These are phyloP conservation scores for Achatina immaculata DNA, from an alignment of 1,140 invertebrate genomes.

Conservation along the genomic window DNA sequence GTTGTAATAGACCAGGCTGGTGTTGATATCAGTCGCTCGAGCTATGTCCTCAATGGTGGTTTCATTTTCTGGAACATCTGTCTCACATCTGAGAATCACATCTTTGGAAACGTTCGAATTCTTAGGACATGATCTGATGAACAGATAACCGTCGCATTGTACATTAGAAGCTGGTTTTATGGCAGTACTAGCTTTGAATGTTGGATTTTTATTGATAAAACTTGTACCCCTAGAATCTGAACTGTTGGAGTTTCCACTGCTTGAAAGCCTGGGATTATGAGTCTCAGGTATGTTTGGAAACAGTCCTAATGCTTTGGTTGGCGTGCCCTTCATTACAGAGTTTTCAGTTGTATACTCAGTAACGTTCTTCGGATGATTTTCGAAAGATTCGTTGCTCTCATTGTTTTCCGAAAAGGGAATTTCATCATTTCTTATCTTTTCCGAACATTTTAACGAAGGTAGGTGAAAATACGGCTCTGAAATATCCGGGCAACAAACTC, in stretches of 20 bases:
- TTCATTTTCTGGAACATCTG: neutral
- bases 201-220: no score
- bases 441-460: no score
- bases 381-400: no score
- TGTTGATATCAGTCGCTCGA: neutral
- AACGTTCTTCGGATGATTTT: no score
- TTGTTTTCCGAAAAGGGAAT: no score
- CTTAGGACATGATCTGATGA: neutral
- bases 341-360: no score
- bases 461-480: neutral
- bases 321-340: neutral
- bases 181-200: no score
- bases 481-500: conserved; percentile 6
- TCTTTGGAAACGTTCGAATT: neutral
- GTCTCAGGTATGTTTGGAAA: neutral
- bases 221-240: no score
- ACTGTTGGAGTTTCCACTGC: no score
- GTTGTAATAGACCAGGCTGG: neutral
- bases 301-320: neutral
- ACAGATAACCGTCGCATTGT: neutral
- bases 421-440: no score
- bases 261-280: no score
- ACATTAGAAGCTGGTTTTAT: neutral
- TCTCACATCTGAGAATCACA: neutral
- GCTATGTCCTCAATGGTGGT: neutral